Evolutionary conservation across 2,888 invertebrate species (phyloP).

Genomic region (Osmoderma eremita): DNA sequence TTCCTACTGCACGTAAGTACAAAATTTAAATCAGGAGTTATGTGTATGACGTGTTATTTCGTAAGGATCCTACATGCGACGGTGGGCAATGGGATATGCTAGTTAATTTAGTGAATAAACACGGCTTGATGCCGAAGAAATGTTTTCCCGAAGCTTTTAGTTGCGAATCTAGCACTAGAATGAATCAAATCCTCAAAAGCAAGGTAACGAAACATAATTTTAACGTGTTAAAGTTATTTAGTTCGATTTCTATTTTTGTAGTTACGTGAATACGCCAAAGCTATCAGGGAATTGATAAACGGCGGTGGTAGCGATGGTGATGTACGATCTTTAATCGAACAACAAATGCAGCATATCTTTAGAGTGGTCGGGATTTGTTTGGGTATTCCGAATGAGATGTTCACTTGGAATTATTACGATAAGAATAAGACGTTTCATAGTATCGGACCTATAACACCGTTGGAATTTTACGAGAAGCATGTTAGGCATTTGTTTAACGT

Average conservation of each 20-base stretch:
- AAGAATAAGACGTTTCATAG: conserved; percentile 79
- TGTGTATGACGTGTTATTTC: background rate
- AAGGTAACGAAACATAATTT: conserved; percentile 69
- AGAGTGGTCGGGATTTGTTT: conserved; percentile 86
- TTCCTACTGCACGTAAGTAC: conserved; percentile 75
- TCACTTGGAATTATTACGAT: conserved; percentile 88
- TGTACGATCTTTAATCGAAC: conserved; percentile 71
- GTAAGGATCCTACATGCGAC: conserved; percentile 81
- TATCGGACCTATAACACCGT: conserved; percentile 79
- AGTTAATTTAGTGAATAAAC: conserved; percentile 84
- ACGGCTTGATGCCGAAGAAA: conserved; percentile 89
- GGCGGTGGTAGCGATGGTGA: conserved; percentile 71
- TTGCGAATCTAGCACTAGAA: conserved; percentile 76
- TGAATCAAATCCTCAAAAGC: conserved; percentile 83
- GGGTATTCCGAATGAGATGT: conserved; percentile 81
- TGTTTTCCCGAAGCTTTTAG: conserved; percentile 87
- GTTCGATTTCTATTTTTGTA: conserved; percentile 58
- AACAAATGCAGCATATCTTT: conserved; percentile 81
- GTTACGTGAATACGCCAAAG: conserved; percentile 84
- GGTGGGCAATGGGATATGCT: conserved; percentile 96
- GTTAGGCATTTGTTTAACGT: conserved; percentile 84
- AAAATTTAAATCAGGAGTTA: too few relatives aligned
- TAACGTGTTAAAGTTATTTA: background rate
- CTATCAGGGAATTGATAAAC: conserved; percentile 72
- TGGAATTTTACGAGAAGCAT: conserved; percentile 82